Conservation (phyloP, 2,888 invertebrate genomes). For the Drosophila rellima region DNA sequence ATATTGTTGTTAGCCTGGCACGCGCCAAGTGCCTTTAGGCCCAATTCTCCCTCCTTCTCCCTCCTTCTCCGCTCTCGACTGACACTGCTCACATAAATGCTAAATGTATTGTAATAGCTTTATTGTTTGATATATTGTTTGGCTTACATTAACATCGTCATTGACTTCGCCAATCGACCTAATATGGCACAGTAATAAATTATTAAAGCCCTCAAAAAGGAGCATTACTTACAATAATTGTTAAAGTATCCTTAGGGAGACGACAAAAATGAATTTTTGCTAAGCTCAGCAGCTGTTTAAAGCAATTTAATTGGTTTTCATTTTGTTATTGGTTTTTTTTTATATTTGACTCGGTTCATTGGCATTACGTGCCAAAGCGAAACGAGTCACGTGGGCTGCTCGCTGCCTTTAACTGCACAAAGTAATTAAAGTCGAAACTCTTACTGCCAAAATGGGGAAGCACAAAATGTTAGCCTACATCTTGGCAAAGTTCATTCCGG, state of each 20-base stretch:
- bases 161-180: conserved; percentile 12
- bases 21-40: conserved; percentile 57
- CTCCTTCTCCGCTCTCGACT: not conserved
- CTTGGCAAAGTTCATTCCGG: conserved; percentile 1
- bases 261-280: conserved; percentile 12
- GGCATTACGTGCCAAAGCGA: conserved; percentile 60
- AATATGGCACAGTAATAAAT: conserved; percentile 46
- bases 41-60: not conserved
- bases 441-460: not conserved
- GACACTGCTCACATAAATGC: conserved; percentile 36
- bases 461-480: conserved; percentile 6
- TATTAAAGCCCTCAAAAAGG: conserved; percentile 40
- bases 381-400: conserved; percentile 46
- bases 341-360: conserved; percentile 48
- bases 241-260: conserved; percentile 44
- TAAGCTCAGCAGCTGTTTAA: conserved; percentile 61
- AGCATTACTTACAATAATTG: conserved; percentile 49
- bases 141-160: conserved; percentile 30
- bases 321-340: conserved; percentile 8
- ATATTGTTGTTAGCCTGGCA: conserved; percentile 18
- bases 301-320: conserved; percentile 67
- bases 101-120: conserved; percentile 65
- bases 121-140: conserved; percentile 78
- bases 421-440: conserved; percentile 22
- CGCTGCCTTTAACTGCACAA: conserved; percentile 7